These are phyloP conservation scores for Drosophila lacertosa DNA, from an alignment of 1,140 invertebrate genomes.

Conservation along the genomic window DNA sequence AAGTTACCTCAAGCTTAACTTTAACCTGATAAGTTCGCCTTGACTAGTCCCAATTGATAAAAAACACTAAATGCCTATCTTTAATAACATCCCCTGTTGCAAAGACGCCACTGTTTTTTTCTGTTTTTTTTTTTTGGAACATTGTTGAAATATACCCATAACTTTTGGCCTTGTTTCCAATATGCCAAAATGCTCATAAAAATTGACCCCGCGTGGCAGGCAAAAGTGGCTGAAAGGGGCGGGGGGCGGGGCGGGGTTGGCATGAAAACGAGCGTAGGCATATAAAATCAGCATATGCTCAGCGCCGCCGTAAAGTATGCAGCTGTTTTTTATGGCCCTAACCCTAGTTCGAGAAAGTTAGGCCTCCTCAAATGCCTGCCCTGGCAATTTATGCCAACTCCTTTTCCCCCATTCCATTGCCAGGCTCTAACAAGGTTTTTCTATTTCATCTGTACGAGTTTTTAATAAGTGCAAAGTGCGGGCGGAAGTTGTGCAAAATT, in stretches of 20 bases:
- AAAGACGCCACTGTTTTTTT: slow-evolving; percentile 40
- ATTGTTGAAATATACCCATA: slow-evolving; percentile 74
- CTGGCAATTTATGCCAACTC: slow-evolving; percentile 64
- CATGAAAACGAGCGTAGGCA: slow-evolving; percentile 1
- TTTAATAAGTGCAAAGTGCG: slow-evolving; percentile 82
- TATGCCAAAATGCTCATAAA: slow-evolving; percentile 80
- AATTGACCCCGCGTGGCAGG: slow-evolving; percentile 71
- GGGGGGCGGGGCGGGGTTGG: not conserved
- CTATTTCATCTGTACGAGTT: slow-evolving; percentile 69
- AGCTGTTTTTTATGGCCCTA: slow-evolving; percentile 74
- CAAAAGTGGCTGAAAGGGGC: slow-evolving; percentile 13
- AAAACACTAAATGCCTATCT: slow-evolving; percentile 13
- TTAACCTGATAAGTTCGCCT: no score
- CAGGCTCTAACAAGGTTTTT: slow-evolving; percentile 24
- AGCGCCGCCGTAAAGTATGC: slow-evolving; percentile 72
- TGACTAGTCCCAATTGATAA: not conserved
- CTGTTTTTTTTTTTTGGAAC: no score
- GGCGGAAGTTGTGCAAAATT: slow-evolving; percentile 58
- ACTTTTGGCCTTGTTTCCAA: slow-evolving; percentile 79
- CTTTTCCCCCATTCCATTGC: not conserved
- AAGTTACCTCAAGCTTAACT: no score
- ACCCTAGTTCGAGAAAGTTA: slow-evolving; percentile 71
- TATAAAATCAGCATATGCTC: slow-evolving; percentile 78
- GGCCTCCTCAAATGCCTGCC: slow-evolving; percentile 49
- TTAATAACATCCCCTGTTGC: slow-evolving; percentile 7